Base-by-base conservation (phyloP, 2,888 invertebrate genomes). In the Scaptomyza flava region DNA sequence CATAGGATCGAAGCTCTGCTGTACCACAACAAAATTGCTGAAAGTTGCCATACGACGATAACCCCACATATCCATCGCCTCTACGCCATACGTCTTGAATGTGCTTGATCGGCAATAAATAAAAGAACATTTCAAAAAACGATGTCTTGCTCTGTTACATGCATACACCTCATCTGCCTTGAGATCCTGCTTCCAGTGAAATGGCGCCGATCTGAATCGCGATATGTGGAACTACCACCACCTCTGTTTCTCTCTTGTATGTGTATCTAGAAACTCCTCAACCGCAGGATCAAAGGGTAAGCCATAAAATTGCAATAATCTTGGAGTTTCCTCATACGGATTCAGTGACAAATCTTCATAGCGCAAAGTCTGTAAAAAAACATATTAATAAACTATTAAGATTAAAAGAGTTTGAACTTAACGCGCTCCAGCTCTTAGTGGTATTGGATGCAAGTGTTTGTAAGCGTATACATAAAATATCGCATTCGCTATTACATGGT, bases 11-110 rank as follows among this genome's bases (percentile, higher is more conserved):
- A 95, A 95, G 57, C 71, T 89, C 74, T 93, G 93, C 80, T 93
- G 93, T 31, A 62, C 38, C 41, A 54, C 70, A 76, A 86, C 68
- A 74, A 94, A 93, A 81, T 94, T 94, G 48, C 93, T 93, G 47
- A 93, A 93, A 79, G 94, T 94, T 27, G 90, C 90, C 0, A 95
- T 95, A 88, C 93, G 93, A 42, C 93, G 93, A 90, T 97, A 97
- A 23, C 97, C 97, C 97, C 97, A 97, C 46, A 96, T 91, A 58
- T 94, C 93, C 96, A 97, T 96, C 0, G 97, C 97, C 81, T 95
- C 94, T 77, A 93, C 93, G 91, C n/a, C 97, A 97, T 38, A 92
- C 93, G 76, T 93, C 93, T 93, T 95, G 94, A 70, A 95, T 90
- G 53, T 87, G 83, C 66, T 90, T 88, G 57, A 92, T 90, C 91